Conservation (phyloP, 2,797 vertebrate genomes). For the Gadopsis bispinosus region DNA sequence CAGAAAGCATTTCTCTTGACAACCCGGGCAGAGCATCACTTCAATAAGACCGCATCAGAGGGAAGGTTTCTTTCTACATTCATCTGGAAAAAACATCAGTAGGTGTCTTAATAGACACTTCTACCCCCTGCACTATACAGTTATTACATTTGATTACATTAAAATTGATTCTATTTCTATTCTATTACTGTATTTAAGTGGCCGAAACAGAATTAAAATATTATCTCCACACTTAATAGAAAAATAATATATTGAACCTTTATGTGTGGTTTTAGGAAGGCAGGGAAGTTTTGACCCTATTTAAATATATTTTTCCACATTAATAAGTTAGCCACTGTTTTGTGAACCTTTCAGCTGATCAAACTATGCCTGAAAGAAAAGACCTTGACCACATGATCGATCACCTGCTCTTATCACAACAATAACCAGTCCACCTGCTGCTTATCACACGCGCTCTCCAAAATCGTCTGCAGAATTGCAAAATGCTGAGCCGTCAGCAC, state of each 20-base stretch:
- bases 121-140: not conserved
- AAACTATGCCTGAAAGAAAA: conserved; percentile 65
- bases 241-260: not conserved
- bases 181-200: not conserved
- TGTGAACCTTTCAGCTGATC: conserved; percentile 75
- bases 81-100: not conserved
- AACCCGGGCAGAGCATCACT: conserved; percentile 21
- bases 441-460: conserved; percentile 60
- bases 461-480: conserved; percentile 38
- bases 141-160: not conserved
- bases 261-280: not conserved
- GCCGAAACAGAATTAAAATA: not conserved
- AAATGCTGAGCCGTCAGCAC: conserved; percentile 34
- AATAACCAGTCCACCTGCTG: conserved; percentile 72
- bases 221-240: not conserved
- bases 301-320: conserved; percentile 12
- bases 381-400: conserved; percentile 66
- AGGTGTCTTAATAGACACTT: not conserved
- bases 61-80: conserved; percentile 29
- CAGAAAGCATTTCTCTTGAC: conserved; percentile 69
- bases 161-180: not conserved
- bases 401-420: conserved; percentile 66
- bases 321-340: conserved; percentile 4
- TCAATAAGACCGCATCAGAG: conserved; percentile 34
- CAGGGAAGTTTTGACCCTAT: not conserved